A percentile compares a stretch with the other conserved stretches of the same genome.
phyloP scores from a whole-genome alignment of 2,797 vertebrate species.

The Pseudochirops corinnae region DNA sequence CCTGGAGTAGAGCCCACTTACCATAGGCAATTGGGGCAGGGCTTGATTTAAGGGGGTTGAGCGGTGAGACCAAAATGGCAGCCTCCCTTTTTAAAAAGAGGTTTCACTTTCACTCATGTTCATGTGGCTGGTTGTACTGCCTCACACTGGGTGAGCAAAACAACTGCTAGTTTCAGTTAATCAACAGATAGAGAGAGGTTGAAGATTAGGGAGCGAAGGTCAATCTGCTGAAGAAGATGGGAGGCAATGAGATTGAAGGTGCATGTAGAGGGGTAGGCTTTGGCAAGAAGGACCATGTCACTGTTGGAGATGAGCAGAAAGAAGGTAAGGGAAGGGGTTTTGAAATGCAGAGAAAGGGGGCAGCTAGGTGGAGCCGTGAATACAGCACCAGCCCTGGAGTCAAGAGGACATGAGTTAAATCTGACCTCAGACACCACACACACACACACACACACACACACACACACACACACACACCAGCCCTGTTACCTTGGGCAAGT shows the following conservation, averaged over 20 bases:
- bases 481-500: too few relatives aligned
- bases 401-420: too few relatives aligned
- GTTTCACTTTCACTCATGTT: not conserved
- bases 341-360: not conserved
- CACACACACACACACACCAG: too few relatives aligned
- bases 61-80: not conserved
- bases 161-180: not conserved
- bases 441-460: too few relatives aligned
- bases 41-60: not conserved
- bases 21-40: not conserved
- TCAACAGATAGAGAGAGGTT: not conserved
- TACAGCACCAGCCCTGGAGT: too few relatives aligned
- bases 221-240: not conserved
- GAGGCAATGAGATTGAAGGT: not conserved
- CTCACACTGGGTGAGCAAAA: not conserved
- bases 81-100: not conserved
- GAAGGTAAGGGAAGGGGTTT: not conserved
- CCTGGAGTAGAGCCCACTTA: not conserved
- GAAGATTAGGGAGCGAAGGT: not conserved
- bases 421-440: too few relatives aligned
- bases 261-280: not conserved
- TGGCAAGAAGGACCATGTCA: not conserved
- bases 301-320: not conserved
- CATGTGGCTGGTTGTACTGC: not conserved
- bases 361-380: too few relatives aligned